Percentiles rank a stretch among this genome's conserved stretches.
Conservation (phyloP, 2,888 invertebrate genomes). For the Parapristionchus giblindavisi region DNA sequence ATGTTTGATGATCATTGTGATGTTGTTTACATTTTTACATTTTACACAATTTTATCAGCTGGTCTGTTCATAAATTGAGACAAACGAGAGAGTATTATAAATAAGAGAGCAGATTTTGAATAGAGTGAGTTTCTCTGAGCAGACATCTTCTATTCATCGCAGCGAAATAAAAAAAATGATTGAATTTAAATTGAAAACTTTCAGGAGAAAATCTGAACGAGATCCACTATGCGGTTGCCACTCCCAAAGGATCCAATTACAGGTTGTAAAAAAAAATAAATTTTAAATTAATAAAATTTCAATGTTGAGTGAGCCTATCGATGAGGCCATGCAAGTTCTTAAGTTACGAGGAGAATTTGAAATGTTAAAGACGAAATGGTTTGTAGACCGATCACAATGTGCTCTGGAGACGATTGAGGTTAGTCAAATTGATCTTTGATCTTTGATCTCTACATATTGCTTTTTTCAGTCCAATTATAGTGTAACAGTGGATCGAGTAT, state of each 20-base stretch:
- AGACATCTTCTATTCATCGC: too few relatives aligned
- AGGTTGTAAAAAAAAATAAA: neutral
- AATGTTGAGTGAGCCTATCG: neutral
- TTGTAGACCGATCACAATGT: neutral
- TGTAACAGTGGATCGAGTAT: neutral
- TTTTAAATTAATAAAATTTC: neutral
- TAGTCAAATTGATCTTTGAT: constrained; percentile 11
- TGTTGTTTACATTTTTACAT: too few relatives aligned
- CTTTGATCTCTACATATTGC: neutral
- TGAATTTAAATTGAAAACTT: neutral
- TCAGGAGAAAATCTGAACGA: neutral
- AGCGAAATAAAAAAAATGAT: neutral
- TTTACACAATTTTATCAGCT: too few relatives aligned
- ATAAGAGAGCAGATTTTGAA: too few relatives aligned
- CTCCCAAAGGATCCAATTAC: neutral
- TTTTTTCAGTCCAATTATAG: neutral
- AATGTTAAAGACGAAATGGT: constrained; percentile 3
- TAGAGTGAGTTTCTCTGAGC: too few relatives aligned
- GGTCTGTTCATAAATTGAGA: too few relatives aligned
- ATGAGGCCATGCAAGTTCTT: neutral
- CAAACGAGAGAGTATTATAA: too few relatives aligned
- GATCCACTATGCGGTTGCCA: constrained; percentile 1
- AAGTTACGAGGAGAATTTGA: neutral
- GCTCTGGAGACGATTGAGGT: neutral
- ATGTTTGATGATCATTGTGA: neutral